Percentiles rank a stretch among this genome's conserved stretches.
Conservation (phyloP, 2,797 vertebrate species). For the Prionace glauca region DNA sequence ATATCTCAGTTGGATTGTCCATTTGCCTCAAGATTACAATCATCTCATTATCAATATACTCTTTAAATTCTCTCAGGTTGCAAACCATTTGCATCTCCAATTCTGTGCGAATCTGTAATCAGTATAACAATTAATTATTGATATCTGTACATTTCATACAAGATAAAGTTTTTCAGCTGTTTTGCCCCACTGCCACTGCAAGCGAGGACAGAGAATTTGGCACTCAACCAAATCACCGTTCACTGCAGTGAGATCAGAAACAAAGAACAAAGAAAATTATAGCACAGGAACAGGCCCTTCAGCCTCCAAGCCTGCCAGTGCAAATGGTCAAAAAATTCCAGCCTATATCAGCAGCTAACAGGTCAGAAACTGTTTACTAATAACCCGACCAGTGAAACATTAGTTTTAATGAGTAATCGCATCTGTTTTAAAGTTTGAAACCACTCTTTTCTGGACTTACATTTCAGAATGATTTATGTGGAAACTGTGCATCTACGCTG, state of each 20-base stretch:
- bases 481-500: neutral
- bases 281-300: no score
- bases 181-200: no score
- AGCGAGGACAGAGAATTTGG: no score
- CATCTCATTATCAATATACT: slow-evolving; percentile 98
- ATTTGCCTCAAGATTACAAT: slow-evolving; percentile 95
- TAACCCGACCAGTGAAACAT: neutral
- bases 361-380: neutral
- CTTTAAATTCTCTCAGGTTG: slow-evolving; percentile 90
- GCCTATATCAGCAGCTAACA: no score
- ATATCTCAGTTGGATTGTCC: slow-evolving; percentile 96
- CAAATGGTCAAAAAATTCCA: no score
- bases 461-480: neutral
- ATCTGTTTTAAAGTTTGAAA: neutral
- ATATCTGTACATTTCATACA: neutral
- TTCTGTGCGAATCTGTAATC: slow-evolving; percentile 81
- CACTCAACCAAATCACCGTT: no score
- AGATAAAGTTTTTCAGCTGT: neutral
- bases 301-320: no score
- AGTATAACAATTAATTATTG: neutral
- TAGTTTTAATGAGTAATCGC: neutral
- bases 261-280: no score
- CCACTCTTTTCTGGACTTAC: neutral
- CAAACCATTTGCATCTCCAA: slow-evolving; percentile 97
- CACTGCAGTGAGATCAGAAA: no score